Evolutionary conservation across 2,113 vertebrate genomes (phyloP).

Genomic region (Colossoma macropomum): DNA sequence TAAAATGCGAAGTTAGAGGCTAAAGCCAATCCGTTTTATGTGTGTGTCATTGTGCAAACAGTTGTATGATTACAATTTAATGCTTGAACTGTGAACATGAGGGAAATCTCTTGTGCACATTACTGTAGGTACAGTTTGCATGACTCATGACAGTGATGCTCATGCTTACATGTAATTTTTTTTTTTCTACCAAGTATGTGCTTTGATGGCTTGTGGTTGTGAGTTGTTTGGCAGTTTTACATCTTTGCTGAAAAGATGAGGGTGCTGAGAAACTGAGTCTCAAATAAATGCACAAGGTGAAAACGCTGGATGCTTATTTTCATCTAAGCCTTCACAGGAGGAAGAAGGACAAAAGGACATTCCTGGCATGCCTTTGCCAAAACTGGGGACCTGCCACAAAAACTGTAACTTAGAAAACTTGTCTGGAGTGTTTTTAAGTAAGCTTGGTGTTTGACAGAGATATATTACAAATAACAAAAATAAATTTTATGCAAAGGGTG

Average conservation of each 20-base stretch:
- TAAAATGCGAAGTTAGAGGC: neutral
- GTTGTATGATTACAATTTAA: conserved; percentile 9
- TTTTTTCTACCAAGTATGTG: neutral
- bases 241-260: conserved; percentile 21
- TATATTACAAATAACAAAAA: too few relatives aligned
- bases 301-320: conserved; percentile 36
- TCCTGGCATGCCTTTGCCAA: neutral
- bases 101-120: conserved; percentile 1
- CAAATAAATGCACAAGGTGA: neutral
- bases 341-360: conserved; percentile 17
- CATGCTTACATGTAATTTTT: neutral
- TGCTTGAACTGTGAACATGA: neutral
- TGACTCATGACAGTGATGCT: neutral
- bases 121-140: conserved; percentile 6
- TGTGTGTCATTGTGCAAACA: conserved; percentile 19
- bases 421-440: too few relatives aligned
- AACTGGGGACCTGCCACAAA: neutral
- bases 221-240: conserved; percentile 21
- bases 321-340: conserved; percentile 31
- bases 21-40: neutral
- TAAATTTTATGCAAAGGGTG: too few relatives aligned
- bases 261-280: conserved; percentile 20
- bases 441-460: too few relatives aligned
- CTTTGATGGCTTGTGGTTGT: neutral
- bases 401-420: neutral